Base-by-base conservation (phyloP, 1,140 invertebrate species). In the Stenopsyche tienmushanensis region DNA sequence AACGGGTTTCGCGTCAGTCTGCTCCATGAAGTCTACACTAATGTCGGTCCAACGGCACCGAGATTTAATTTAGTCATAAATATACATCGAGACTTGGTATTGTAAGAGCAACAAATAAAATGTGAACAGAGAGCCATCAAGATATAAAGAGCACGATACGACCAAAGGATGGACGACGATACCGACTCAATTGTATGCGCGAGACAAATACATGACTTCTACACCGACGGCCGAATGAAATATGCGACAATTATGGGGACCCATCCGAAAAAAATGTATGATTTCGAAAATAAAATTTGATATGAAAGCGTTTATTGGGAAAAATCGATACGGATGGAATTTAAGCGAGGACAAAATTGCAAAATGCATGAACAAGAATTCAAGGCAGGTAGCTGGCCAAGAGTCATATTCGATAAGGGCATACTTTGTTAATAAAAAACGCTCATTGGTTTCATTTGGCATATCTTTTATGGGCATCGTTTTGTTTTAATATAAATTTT, bases 1-100 rank as follows among this genome's bases (percentile, higher is more conserved):
- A n/a, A n/a, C 45, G 15, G 54, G 60, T 64, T 67, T 45, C 54
- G 53, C 50, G 52, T 15, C 45, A 26, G 15, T 41, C 45, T 62
- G 23, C 50, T 63, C 60, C 44, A 64, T 42, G 66, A 67, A 23
- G 29, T 67, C 62, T 67, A 62, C 26, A 67, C 42, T 42, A 54
- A 59, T 39, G 60, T 59, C 42, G 39, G 53, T 42, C 58, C 45
- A n/a, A 25, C 54, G 42, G 25, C 26, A 17, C 10, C 23, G 17
- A 21, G 21, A 50, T 60, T 55, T 64, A 67, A 67, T 67, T 67
- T 64, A 67, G 62, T 67, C 62, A 64, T 60, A 67, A 67, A 67
- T 63, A 67, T 41, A 41, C 52, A 58, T 41, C 59, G 50, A 41
- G 42, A 24, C 44, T 10, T 20, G 44, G 57, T 29, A 54, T 62